Evolutionary conservation across 2,797 vertebrate genomes (phyloP).

Genomic region (Sebastes umbrosus): DNA sequence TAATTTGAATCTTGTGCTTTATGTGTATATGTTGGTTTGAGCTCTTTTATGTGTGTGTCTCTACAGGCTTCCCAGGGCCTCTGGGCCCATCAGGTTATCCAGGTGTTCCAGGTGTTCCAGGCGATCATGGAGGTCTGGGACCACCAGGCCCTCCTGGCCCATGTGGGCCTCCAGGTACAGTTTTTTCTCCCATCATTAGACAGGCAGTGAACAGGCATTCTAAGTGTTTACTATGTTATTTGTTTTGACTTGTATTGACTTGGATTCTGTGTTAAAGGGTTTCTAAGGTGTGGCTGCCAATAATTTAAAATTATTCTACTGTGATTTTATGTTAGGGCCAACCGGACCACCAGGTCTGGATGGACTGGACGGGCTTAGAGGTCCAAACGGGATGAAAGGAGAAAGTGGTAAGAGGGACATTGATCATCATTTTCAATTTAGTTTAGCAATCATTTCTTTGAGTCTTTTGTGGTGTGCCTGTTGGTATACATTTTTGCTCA

Average conservation of each 20-base stretch:
- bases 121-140: constrained; percentile 51
- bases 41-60: not conserved
- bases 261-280: not conserved
- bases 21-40: not conserved
- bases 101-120: constrained; percentile 52
- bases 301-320: not conserved
- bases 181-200: not conserved
- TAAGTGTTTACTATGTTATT: not conserved
- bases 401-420: constrained; percentile 43
- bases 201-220: not conserved
- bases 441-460: not conserved
- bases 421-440: not conserved
- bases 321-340: constrained; percentile 37
- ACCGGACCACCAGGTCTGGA: constrained; percentile 60
- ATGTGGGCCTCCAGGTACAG: constrained; percentile 58
- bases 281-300: not conserved
- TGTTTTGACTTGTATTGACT: not conserved
- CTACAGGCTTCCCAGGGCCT: constrained; percentile 56
- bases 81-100: constrained; percentile 24
- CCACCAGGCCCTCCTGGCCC: constrained; percentile 48
- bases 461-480: not conserved
- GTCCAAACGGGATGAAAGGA: constrained; percentile 65
- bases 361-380: constrained; percentile 71
- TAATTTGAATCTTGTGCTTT: not conserved
- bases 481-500: not conserved